Conservation (phyloP, 2,888 invertebrate species). For the Phortica okadai region DNA sequence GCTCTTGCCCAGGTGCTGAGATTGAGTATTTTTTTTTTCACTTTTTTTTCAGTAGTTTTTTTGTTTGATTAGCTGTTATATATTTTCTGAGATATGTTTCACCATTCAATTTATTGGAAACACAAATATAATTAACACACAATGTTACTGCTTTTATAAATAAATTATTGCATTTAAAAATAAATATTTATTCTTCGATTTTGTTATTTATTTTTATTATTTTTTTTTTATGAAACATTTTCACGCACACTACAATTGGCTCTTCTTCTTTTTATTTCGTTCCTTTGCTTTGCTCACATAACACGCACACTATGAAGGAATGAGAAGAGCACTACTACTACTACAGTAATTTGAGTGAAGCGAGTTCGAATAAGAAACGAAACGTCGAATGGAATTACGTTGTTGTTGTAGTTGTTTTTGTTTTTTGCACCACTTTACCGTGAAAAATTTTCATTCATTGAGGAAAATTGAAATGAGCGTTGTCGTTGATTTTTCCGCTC, state of each 20-base stretch:
- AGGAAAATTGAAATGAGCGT: slow-evolving; percentile 68
- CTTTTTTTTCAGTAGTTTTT: slow-evolving; percentile 17
- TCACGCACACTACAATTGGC: not conserved
- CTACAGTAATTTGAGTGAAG: not conserved
- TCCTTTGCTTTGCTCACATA: slow-evolving; percentile 8
- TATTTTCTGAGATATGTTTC: no score
- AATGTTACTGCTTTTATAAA: not conserved
- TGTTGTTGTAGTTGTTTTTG: not conserved
- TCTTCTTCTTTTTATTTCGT: not conserved
- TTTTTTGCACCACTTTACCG: slow-evolving; percentile 54
- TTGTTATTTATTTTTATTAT: not conserved
- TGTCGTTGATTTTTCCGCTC: slow-evolving; percentile 22
- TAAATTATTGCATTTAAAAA: not conserved
- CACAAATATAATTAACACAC: no score
- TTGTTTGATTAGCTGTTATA: not conserved
- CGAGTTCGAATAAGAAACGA: not conserved
- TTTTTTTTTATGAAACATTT: not conserved
- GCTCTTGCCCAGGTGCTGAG: not conserved
- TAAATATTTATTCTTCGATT: not conserved
- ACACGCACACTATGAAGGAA: not conserved
- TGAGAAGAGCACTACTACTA: not conserved
- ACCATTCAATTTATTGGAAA: no score
- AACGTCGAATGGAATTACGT: not conserved
- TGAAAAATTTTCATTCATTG: slow-evolving; percentile 70
- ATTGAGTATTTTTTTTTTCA: not conserved